Evolutionary conservation across 2,113 vertebrate genomes (phyloP).

Genomic region (Python bivittatus): DNA sequence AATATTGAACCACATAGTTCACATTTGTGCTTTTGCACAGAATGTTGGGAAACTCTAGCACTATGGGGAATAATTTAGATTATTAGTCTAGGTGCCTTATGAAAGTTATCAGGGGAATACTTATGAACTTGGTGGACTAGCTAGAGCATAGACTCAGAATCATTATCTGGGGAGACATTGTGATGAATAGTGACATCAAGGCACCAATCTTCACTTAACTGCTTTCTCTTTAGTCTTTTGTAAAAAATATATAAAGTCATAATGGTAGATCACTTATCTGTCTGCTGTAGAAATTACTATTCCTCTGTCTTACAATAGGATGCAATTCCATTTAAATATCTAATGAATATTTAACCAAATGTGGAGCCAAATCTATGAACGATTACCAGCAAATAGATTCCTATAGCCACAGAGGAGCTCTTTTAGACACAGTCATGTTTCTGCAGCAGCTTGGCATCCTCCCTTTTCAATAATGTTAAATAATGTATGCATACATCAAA

Average conservation of each 20-base stretch:
- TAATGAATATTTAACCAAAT: slow-evolving; percentile 19
- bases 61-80: background rate
- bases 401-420: background rate
- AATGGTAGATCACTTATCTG: accelerated
- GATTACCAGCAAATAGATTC: slow-evolving; percentile 3
- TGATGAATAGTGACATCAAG: background rate
- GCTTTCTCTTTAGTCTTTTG: accelerated
- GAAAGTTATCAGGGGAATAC: background rate
- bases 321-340: background rate
- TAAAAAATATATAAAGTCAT: background rate
- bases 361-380: slow-evolving; percentile 12
- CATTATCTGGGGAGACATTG: background rate
- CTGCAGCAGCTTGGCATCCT: slow-evolving; percentile 27
- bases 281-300: background rate
- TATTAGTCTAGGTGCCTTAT: background rate
- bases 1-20: background rate
- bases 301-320: slow-evolving; percentile 9
- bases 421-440: slow-evolving; percentile 30
- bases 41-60: background rate
- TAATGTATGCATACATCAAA: slow-evolving; percentile 49
- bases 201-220: background rate
- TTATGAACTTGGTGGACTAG: background rate
- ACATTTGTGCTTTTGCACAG: background rate
- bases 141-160: background rate
- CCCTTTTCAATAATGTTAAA: slow-evolving; percentile 45